Percentiles rank a stretch among this genome's conserved stretches.
phyloP scores from a whole-genome alignment of 2,113 vertebrate genomes.

The Bolborhynchus lineola region DNA sequence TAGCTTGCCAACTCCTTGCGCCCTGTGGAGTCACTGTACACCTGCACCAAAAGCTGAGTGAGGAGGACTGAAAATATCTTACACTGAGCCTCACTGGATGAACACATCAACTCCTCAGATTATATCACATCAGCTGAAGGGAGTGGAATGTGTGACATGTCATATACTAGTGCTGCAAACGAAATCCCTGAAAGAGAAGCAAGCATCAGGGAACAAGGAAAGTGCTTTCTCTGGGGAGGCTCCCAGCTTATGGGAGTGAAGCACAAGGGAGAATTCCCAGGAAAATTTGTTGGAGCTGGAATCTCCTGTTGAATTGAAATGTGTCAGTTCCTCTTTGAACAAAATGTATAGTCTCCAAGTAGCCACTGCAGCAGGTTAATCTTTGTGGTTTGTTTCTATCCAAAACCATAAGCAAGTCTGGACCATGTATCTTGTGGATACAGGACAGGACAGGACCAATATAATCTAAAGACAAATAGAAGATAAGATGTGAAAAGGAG shows the following conservation, averaged over 20 bases:
- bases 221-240: not conserved
- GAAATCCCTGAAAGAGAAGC: not conserved
- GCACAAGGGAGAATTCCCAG: not conserved
- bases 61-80: not conserved
- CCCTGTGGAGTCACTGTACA: not conserved
- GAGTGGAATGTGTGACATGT: not conserved
- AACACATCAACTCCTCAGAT: not conserved
- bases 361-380: not conserved
- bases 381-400: not conserved
- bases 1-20: rapidly evolving
- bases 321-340: not conserved
- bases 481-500: not conserved
- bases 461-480: not conserved
- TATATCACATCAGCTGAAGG: not conserved
- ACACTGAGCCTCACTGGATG: not conserved
- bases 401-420: not conserved
- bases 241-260: not conserved
- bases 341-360: not conserved
- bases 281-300: not conserved
- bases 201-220: not conserved
- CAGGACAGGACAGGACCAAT: not conserved
- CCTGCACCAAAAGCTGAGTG: not conserved
- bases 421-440: not conserved
- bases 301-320: not conserved
- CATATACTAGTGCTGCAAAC: not conserved